Evolutionary conservation across 2,113 vertebrate species (phyloP), one percentile per base, ranked within the genome.

Genomic region (Machaerirhynchus nigripectus): DNA sequence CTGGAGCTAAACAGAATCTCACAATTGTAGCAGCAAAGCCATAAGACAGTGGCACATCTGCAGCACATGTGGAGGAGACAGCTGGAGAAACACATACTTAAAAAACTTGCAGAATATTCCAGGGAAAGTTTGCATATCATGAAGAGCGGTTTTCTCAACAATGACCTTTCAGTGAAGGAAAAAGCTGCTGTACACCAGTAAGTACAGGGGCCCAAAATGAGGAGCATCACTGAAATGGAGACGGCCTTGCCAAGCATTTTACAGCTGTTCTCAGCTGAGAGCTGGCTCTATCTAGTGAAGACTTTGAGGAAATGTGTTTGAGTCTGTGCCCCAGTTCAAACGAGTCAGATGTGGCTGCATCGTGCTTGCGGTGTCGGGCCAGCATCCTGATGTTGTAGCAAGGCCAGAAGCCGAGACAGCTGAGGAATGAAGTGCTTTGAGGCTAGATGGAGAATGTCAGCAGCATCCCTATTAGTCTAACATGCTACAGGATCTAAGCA

Each of bases 311-410:
- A 70, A 61, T 19, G 5, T 35, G 13, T 68, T 57, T 44, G 9
- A 44, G 13, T 55, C 49, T 61, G 2, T 63, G 11, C 4, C 68
- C 26, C 21, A 14, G 40, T 35, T 82, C 57, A 55, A 1, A n/a
- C 11, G 30, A 17, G 9, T 4, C n/a, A n/a, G 39, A 55, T 39
- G 21, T 0, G 8, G 18, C 30, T 3, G 1, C 35, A 35, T 8
- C 3, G 23, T 6, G 12, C 59, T n/a, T 13, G 53, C 63, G 35
- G 33, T 60, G 53, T 28, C 68, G 73, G 53, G 31, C 15, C 35
- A 44, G 46, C n/a, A 73, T 14, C 37, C 21, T 39, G 56, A 10
- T 17, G 39, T 4, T 21, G 31, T 26, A 61, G 59, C 13, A 44
- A 56, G 19, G 42, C 49, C 44, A 52, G 20, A 16, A 73, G 19